Evolutionary conservation across 1,140 invertebrate genomes (phyloP).

Genomic region (Himalopsyche phryganea): DNA sequence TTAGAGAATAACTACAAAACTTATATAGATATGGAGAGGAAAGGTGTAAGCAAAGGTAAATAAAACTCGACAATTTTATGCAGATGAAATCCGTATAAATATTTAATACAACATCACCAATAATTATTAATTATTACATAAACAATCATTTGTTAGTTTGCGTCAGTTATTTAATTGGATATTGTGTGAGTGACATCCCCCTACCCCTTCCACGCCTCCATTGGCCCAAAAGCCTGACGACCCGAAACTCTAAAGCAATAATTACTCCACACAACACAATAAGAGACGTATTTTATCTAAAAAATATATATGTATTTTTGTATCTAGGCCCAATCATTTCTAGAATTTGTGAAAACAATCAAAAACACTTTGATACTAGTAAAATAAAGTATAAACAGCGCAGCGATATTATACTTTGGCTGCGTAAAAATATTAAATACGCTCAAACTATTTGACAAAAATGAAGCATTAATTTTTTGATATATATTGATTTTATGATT

Average conservation of each 20-base stretch:
- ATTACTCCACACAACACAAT: conserved; percentile 12
- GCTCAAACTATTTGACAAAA: no score
- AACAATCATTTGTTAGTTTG: conserved; percentile 26
- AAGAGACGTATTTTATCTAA: conserved; percentile 17
- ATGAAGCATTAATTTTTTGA: no score
- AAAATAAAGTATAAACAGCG: no score
- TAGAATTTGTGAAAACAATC: no score
- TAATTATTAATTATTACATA: conserved; percentile 26
- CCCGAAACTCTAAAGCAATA: neutral
- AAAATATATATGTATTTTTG: conserved; percentile 16
- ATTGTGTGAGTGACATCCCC: neutral
- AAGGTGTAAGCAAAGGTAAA: no score
- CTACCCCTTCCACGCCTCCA: neutral
- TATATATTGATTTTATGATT: no score
- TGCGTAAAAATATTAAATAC: no score
- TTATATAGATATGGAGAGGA: no score
- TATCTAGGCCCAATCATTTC: neutral
- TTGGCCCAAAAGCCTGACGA: neutral
- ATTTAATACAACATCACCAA: conserved; percentile 33
- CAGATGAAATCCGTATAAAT: conserved; percentile 32
- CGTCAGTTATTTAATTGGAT: conserved; percentile 6
- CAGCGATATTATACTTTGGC: no score
- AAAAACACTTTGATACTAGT: no score
- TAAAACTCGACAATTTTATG: neutral
- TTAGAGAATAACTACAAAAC: no score